Evolutionary conservation across 2,888 invertebrate species (phyloP), one percentile per base, ranked within the genome.

Genomic region (Cheilosia variabilis): DNA sequence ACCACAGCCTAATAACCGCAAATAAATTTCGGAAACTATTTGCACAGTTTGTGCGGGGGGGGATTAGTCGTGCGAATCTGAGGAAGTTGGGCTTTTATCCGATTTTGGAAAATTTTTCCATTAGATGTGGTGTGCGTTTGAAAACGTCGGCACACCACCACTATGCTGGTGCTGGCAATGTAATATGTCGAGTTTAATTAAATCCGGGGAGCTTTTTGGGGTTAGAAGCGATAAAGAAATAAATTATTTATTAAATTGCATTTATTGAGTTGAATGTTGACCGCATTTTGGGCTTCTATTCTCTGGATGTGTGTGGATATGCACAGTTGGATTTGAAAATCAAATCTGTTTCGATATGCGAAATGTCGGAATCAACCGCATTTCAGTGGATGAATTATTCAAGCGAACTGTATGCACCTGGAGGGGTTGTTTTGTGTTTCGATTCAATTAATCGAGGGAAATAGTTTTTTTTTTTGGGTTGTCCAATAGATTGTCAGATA

Each of bases 111-210:
- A 52, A 13, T 53, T 63, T 73, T 53, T 24, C 27, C 52, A 62
- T 62, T 72, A 72, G 63, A 73, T 55, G 24, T 34, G 53, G 31
- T 43, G 52, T 50, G 65, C 10, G 10, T 34, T 34, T 34, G 63
- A 34, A 19, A 9, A 13, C 2, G 13, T 41, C 50, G 41, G 50
- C n/a, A 7, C 2, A 41, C 71, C 60, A 19, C 15, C 37, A 13
- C 37, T 13, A 37, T 13, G 37, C 37, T 37, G 37, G 13, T 37
- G 13, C 9, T 9, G 31, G 31, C 31, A 4, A 13, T 37, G 37
- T 73, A 73, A 73, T 63, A 73, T 73, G 55, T 63, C 31, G 10
- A 62, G 24, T 55, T 73, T 73, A 73, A 73, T 73, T 73, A 73
- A 73, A 73, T 73, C 34, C 31, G 43, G 37, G 31, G 50, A 72